Conservation (phyloP, 2,797 vertebrate species). For the Bryconaethiops microstoma region DNA sequence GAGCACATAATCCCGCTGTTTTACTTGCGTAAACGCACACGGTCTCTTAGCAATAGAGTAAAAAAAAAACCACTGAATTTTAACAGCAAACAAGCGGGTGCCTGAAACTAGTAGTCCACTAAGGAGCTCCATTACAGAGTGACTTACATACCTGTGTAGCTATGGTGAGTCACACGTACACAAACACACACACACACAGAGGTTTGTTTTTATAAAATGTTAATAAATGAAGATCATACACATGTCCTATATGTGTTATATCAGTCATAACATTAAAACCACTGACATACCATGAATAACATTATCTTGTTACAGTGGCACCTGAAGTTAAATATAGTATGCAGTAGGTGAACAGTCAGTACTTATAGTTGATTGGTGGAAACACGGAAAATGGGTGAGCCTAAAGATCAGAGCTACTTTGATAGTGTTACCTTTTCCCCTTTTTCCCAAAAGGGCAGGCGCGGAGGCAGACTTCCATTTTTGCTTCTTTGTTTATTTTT, state of each 20-base stretch:
- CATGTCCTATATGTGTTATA: neutral
- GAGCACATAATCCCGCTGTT: neutral
- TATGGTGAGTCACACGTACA: conserved; percentile 19
- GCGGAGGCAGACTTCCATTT: too few relatives aligned
- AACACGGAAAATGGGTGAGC: too few relatives aligned
- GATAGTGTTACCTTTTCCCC: too few relatives aligned
- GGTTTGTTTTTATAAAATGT: conserved; percentile 10
- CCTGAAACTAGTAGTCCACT: conserved; percentile 10
- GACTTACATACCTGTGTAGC: conserved; percentile 38
- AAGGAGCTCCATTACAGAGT: conserved; percentile 40
- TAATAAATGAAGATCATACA: neutral
- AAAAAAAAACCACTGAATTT: conserved; percentile 2
- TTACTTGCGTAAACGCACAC: neutral
- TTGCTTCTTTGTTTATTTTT: too few relatives aligned
- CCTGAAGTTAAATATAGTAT: too few relatives aligned
- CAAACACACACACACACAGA: conserved; percentile 36
- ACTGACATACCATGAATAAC: too few relatives aligned
- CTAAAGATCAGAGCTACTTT: too few relatives aligned
- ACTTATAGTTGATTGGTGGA: too few relatives aligned
- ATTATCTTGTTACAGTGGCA: too few relatives aligned
- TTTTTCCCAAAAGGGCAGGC: too few relatives aligned
- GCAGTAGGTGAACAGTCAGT: too few relatives aligned
- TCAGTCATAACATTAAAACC: too few relatives aligned
- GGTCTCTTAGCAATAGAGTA: neutral
- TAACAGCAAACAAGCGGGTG: conserved; percentile 8